phyloP scores from a whole-genome alignment of 2,113 vertebrate genomes.

The Rafetus swinhoei region DNA sequence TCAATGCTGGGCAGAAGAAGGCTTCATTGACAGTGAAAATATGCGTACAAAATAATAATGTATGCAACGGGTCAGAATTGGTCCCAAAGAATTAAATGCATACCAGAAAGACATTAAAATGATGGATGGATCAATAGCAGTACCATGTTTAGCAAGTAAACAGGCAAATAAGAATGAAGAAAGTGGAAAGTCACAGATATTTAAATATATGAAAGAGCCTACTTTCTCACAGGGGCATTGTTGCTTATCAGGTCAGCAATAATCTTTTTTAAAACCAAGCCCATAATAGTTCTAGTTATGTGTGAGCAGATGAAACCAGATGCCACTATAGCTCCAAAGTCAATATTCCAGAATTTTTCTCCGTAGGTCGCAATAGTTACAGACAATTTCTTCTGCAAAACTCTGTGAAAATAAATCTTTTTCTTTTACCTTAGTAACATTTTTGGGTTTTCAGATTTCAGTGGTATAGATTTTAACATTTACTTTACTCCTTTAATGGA shows the following conservation, averaged over 20 bases:
- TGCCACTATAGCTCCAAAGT: not conserved
- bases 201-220: not conserved
- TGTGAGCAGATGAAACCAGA: not conserved
- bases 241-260: fast-evolving
- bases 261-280: not conserved
- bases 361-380: not conserved
- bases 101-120: not conserved
- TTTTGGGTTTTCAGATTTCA: not conserved
- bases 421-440: not conserved
- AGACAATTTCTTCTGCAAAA: not conserved
- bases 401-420: not conserved
- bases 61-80: not conserved
- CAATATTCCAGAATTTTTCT: not conserved
- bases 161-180: not conserved
- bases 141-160: not conserved
- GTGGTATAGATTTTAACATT: not conserved
- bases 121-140: not conserved
- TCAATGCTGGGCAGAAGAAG: not conserved
- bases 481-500: not conserved
- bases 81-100: not conserved
- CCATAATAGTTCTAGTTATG: not conserved
- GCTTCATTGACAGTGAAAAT: not conserved
- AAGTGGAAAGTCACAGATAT: not conserved
- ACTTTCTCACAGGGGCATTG: not conserved
- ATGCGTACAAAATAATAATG: fast-evolving